Evolutionary conservation across 1,140 invertebrate genomes (phyloP).

Genomic region (Battus philenor): DNA sequence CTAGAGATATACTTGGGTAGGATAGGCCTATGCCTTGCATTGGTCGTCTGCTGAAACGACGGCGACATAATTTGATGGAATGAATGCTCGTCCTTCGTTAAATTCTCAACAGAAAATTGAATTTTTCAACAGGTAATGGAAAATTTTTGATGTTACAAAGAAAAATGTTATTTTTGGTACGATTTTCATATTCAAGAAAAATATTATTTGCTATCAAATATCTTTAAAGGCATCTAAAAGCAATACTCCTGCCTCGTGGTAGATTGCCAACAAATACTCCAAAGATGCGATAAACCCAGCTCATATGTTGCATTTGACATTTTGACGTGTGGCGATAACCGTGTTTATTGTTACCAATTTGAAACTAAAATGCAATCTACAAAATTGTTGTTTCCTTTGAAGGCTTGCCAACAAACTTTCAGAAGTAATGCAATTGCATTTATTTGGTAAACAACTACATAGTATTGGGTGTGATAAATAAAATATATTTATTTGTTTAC

Average conservation of each 20-base stretch:
- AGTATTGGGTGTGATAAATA: no score
- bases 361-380: slow-evolving; percentile 14
- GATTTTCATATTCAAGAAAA: no score
- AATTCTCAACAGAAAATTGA: no score
- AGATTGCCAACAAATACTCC: slow-evolving; percentile 6
- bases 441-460: slow-evolving; percentile 9
- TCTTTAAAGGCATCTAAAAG: slow-evolving; percentile 2
- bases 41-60: no score
- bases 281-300: slow-evolving; percentile 6
- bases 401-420: slow-evolving; percentile 9
- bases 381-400: slow-evolving; percentile 15
- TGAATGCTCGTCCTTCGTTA: no score
- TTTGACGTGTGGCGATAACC: slow-evolving; percentile 9
- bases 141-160: no score
- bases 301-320: slow-evolving; percentile 12
- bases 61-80: no score
- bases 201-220: not conserved
- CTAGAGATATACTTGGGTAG: no score
- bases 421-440: slow-evolving; percentile 7
- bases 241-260: not conserved
- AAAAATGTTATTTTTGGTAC: no score
- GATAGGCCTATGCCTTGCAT: no score
- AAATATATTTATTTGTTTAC: no score
- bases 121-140: no score
- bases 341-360: slow-evolving; percentile 15